phyloP scores from a whole-genome alignment of 2,797 vertebrate species.

The Acrocephalus scirpaceus region DNA sequence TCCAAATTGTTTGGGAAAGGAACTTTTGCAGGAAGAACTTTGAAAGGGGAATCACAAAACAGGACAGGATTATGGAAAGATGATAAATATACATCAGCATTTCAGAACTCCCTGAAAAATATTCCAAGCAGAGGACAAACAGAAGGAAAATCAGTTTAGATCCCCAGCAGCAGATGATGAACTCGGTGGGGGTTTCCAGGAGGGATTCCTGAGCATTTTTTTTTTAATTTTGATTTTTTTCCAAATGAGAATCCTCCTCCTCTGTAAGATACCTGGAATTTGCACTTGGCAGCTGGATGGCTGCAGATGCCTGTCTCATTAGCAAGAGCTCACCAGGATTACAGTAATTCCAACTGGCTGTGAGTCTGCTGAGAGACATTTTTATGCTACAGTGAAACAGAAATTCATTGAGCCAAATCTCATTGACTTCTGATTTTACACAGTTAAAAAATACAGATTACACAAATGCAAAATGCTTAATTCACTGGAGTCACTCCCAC shows the following conservation, averaged over 20 bases:
- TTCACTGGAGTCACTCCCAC: neutral
- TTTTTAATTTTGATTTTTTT: neutral
- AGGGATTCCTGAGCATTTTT: neutral
- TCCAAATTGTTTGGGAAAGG: neutral
- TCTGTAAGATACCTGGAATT: neutral
- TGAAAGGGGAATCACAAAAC: neutral
- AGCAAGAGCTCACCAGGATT: slow-evolving; percentile 30
- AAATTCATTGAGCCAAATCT: slow-evolving; percentile 17
- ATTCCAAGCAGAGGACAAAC: neutral
- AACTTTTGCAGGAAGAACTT: slow-evolving; percentile 29
- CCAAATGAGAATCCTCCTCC: neutral
- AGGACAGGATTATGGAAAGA: neutral
- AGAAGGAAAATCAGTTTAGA: neutral
- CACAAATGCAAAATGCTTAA: neutral
- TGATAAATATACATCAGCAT: neutral
- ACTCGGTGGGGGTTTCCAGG: neutral
- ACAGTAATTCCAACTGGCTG: slow-evolving; percentile 12
- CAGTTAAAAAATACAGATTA: neutral
- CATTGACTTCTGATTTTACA: slow-evolving; percentile 8
- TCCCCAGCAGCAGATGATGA: accelerated
- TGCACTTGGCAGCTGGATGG: slow-evolving; percentile 31
- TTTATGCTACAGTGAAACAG: neutral
- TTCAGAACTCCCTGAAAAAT: neutral
- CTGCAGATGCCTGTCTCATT: slow-evolving; percentile 15
- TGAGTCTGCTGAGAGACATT: neutral